Conservation (phyloP, 1,140 invertebrate species). For the Conopomorpha cramerella region DNA sequence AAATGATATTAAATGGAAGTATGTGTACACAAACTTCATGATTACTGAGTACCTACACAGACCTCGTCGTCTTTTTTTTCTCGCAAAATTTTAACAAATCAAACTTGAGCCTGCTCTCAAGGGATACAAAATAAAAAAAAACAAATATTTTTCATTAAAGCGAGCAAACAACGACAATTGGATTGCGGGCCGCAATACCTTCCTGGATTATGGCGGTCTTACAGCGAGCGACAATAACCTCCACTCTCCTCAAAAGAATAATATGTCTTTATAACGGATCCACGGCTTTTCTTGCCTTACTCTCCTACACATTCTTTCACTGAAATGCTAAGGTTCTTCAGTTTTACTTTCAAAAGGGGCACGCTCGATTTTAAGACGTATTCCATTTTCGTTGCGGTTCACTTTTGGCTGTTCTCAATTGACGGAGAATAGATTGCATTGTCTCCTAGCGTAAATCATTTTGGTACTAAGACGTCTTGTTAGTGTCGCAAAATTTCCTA, state of each 20-base stretch:
- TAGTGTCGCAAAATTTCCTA: too few relatives aligned
- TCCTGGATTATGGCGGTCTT: conserved; percentile 41
- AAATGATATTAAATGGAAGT: too few relatives aligned
- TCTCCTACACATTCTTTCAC: conserved; percentile 57
- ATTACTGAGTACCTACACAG: too few relatives aligned
- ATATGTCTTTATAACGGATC: conserved; percentile 57
- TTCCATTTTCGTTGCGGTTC: conserved; percentile 3
- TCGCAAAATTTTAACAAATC: too few relatives aligned
- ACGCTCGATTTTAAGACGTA: conserved; percentile 15
- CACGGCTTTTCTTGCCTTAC: conserved; percentile 46
- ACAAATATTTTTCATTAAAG: conserved; percentile 55
- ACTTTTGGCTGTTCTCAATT: conserved; percentile 6
- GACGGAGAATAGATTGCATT: conserved; percentile 50
- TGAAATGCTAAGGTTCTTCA: conserved; percentile 49
- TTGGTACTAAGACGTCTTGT: conserved; percentile 21
- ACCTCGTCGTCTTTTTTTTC: too few relatives aligned
- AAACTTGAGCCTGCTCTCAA: too few relatives aligned
- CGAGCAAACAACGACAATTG: conserved; percentile 49
- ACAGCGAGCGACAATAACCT: conserved; percentile 37
- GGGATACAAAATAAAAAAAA: conserved; percentile 29
- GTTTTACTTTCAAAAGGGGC: conserved; percentile 10
- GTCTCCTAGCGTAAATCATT: conserved; percentile 43
- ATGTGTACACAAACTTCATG: too few relatives aligned
- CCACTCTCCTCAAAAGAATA: conserved; percentile 51
- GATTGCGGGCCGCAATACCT: conserved; percentile 33